Base-by-base conservation (phyloP, 2,113 vertebrate species). In the Nycticorax nycticorax region DNA sequence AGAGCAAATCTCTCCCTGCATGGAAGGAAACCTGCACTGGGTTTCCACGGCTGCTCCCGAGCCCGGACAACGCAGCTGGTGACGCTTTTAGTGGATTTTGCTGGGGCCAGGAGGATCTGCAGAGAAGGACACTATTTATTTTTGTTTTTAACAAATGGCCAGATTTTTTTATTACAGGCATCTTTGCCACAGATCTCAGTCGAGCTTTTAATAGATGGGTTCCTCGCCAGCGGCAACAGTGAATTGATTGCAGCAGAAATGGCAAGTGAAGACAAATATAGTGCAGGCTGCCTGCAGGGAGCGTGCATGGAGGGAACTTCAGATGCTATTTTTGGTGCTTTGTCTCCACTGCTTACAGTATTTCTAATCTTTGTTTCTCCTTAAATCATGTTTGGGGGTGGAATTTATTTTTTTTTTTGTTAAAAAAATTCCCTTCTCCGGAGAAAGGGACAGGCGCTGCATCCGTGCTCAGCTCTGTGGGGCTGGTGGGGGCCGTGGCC, bases 181-280 rank as follows among this genome's bases (percentile, higher is more conserved):
- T 91, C 95, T 95, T 89, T 0, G 0, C 83, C 66, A 45, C 62
- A 75, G 69, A 91, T 81, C 84, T 93, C 80, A 85, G 91, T 22
- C 0, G 4, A 69, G 95, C 89, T 97, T 92, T 97, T 95, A 96
- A 89, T 93, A 76, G 94, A 92, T 82, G 97, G 73, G 77, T 93
- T 97, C 96, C 92, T 97, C 1, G 50, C 96, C 91, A 95, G 87
- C 11, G 2, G 97, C 97, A 87, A 76, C 37, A 43, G 91, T 84
- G 89, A 87, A 93, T 68, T 93, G 95, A 97, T 95, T 95, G 96
- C 95, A 92, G 97, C 95, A 92, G 95, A 87, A 97, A 95, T 76
- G 97, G 97, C 97, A 95, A 97, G 95, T 85, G 97, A 69, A 92
- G 96, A 97, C 96, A 97, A 97, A 97, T 95, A 94, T 92, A 96